A percentile compares a stretch with the other conserved stretches of the same genome.
phyloP scores from a whole-genome alignment of 2,113 vertebrate genomes.

The Apteryx mantelli region DNA sequence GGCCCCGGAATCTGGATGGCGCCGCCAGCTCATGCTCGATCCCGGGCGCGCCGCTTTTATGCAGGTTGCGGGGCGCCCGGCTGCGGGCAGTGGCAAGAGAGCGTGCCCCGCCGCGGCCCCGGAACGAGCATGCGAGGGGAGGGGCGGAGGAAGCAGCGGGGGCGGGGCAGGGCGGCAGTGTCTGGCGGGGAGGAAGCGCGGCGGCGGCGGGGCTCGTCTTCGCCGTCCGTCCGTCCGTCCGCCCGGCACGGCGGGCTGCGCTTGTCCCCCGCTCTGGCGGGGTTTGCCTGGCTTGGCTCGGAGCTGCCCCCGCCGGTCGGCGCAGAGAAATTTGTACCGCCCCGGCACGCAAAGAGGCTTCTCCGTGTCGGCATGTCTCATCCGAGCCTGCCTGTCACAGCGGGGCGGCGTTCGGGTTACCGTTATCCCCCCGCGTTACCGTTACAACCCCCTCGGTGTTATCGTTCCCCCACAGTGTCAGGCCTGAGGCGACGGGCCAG shows the following conservation, averaged over 20 bases:
- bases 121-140: neutral
- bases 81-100: fast-evolving
- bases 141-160: neutral
- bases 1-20: conserved; percentile 54
- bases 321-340: too few relatives aligned
- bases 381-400: too few relatives aligned
- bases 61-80: neutral
- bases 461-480: too few relatives aligned
- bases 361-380: too few relatives aligned
- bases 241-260: neutral
- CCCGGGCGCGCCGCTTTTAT: neutral
- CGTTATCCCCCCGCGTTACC: neutral
- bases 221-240: too few relatives aligned
- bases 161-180: neutral
- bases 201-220: neutral
- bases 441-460: too few relatives aligned
- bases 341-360: too few relatives aligned
- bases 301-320: too few relatives aligned
- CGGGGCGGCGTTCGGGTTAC: neutral
- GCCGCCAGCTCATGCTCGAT: neutral
- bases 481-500: too few relatives aligned
- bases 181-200: fast-evolving
- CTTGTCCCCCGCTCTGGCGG: too few relatives aligned
- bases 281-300: too few relatives aligned
- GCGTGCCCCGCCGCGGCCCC: neutral